phyloP scores from a whole-genome alignment of 2,888 invertebrate genomes.

The Actias luna region DNA sequence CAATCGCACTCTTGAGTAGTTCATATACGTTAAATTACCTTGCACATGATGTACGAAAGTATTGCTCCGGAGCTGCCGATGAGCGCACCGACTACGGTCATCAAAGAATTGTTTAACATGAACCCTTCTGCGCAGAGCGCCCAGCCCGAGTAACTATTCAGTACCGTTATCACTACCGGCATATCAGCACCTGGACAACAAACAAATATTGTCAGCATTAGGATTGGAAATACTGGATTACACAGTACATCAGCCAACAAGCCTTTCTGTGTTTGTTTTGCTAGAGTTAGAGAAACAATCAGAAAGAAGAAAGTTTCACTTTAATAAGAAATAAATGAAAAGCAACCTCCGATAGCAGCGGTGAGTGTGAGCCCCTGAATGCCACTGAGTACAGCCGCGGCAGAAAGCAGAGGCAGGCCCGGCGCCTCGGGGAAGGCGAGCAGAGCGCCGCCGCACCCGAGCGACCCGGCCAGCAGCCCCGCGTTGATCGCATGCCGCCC shows the following conservation, averaged over 20 bases:
- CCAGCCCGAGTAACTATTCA: constrained; percentile 97
- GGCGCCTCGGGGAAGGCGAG: constrained; percentile 83
- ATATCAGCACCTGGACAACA: constrained; percentile 89
- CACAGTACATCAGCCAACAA: no score
- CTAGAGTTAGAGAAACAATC: neutral
- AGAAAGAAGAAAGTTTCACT: no score
- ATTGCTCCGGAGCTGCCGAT: constrained; percentile 96
- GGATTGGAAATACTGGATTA: no score
- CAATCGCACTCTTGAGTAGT: no score
- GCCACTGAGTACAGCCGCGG: constrained; percentile 89
- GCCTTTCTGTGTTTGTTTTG: no score
- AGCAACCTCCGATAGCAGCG: constrained; percentile 91
- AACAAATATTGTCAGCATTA: no score
- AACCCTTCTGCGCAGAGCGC: constrained; percentile 96
- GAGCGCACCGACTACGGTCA: constrained; percentile 95
- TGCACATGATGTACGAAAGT: constrained; percentile 96
- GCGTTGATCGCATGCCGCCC: constrained; percentile 91
- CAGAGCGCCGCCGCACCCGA: constrained; percentile 87
- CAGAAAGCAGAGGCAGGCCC: constrained; percentile 87
- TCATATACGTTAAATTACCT: no score
- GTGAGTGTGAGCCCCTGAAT: constrained; percentile 94
- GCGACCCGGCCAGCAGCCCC: constrained; percentile 84
- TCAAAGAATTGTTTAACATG: constrained; percentile 95
- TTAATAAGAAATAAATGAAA: neutral
- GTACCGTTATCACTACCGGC: constrained; percentile 96